phyloP scores from a whole-genome alignment of 2,797 vertebrate species.

The Sarcophilus harrisii region DNA sequence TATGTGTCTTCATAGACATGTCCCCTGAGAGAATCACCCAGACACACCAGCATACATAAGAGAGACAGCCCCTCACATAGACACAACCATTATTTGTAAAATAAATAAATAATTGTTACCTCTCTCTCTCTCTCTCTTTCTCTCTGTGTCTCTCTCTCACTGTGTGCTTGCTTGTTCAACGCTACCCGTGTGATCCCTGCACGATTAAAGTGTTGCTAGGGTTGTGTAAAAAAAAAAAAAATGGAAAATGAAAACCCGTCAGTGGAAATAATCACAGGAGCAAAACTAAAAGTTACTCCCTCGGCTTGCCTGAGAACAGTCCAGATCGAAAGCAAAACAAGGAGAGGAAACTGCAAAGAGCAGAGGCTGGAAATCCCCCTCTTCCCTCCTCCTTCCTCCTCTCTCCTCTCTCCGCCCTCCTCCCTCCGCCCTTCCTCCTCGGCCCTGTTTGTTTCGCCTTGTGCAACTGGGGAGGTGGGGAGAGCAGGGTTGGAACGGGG shows the following conservation, averaged over 20 bases:
- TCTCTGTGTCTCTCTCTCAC: conserved; percentile 74
- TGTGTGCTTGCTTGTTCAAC: conserved; percentile 79
- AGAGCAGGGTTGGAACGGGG: not conserved
- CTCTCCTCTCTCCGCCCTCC: conserved; percentile 44
- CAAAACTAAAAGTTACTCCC: conserved; percentile 90
- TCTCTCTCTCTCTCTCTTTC: conserved; percentile 85
- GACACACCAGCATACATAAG: conserved; percentile 4
- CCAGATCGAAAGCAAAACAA: conserved; percentile 99
- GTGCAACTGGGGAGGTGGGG: conserved; percentile 61
- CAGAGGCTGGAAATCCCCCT: conserved; percentile 89
- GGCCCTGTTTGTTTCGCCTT: conserved; percentile 81
- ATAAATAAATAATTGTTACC: conserved; percentile 77
- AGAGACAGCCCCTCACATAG: conserved; percentile 48
- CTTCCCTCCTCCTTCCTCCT: conserved; percentile 38
- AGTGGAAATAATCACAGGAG: conserved; percentile 86
- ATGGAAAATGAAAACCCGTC: conserved; percentile 84
- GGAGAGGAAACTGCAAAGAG: conserved; percentile 87
- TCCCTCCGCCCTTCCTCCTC: conserved; percentile 73
- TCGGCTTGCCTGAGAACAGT: conserved; percentile 86
- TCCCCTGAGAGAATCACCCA: conserved; percentile 39
- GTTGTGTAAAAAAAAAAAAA: conserved; percentile 77
- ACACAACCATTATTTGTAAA: conserved; percentile 64
- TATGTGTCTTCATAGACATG: conserved; percentile 58
- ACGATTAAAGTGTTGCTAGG: conserved; percentile 83
- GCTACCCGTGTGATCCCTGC: conserved; percentile 83